Evolutionary conservation across 2,888 invertebrate species (phyloP).

Genomic region (Plusia festucae): DNA sequence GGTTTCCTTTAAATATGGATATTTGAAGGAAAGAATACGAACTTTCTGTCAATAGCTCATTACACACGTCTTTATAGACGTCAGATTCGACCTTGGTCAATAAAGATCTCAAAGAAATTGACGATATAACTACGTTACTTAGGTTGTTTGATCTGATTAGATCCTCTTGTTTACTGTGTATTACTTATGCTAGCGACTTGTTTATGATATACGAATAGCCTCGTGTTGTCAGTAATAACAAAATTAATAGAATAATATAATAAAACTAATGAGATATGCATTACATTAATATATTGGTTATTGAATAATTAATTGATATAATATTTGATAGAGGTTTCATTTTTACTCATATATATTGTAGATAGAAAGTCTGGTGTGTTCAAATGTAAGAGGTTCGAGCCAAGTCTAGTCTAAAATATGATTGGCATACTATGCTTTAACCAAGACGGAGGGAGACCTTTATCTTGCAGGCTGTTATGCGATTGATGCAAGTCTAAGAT

Average conservation of each 20-base stretch:
- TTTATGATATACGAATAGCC: background rate
- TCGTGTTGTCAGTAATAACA: background rate
- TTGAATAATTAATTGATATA: too few species aligned
- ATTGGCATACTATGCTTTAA: background rate
- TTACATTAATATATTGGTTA: too few species aligned
- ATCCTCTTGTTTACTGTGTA: background rate
- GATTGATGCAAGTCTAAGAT: background rate
- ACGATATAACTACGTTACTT: background rate
- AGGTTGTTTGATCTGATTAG: slow-evolving; percentile 1
- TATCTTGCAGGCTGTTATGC: background rate
- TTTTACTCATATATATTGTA: too few species aligned
- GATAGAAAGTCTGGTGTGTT: background rate
- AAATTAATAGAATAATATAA: background rate
- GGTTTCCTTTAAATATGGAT: too few species aligned
- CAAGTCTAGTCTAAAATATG: too few species aligned
- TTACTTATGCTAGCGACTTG: background rate
- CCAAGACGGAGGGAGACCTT: background rate
- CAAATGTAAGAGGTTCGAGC: too few species aligned
- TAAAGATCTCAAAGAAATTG: slow-evolving; percentile 17
- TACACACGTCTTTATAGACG: slow-evolving; percentile 23
- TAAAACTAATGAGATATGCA: background rate
- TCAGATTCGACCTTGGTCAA: slow-evolving; percentile 20
- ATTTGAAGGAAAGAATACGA: too few species aligned
- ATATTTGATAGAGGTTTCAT: background rate
- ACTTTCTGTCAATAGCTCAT: slow-evolving; percentile 33